Conservation (phyloP, 2,888 invertebrate species). For the Chloromyia formosa region DNA sequence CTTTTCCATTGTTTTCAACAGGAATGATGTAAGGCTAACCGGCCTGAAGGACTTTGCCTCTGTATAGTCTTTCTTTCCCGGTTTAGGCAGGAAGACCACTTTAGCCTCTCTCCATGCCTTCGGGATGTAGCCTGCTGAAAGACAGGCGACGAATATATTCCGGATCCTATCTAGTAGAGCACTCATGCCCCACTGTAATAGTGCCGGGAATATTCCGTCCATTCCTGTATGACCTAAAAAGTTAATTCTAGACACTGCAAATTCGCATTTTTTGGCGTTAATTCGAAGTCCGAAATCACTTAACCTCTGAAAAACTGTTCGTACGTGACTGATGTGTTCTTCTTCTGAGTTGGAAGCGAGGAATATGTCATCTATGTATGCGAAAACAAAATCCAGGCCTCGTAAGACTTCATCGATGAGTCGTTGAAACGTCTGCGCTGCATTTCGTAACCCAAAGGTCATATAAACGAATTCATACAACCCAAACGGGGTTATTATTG, state of each 20-base stretch:
- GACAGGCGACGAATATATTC: no score
- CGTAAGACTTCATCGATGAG: constrained; percentile 54
- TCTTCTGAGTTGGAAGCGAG: constrained; percentile 50
- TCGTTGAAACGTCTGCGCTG: constrained; percentile 56
- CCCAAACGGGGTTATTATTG: constrained; percentile 56
- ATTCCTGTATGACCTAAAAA: constrained; percentile 40
- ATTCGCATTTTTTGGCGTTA: constrained; percentile 49
- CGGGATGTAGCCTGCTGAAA: no score
- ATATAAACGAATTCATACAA: constrained; percentile 55
- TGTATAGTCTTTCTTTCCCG: no score
- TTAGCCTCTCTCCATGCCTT: no score
- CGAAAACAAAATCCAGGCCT: constrained; percentile 48
- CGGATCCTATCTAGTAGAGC: no score
- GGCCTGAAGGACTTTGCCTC: no score
- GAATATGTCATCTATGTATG: constrained; percentile 54
- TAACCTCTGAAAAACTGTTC: constrained; percentile 48
- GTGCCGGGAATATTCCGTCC: no score
- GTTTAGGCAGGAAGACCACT: no score
- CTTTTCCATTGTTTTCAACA: no score
- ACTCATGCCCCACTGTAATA: no score
- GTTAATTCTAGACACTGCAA: constrained; percentile 9
- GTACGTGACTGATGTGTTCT: constrained; percentile 50
- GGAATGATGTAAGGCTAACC: no score
- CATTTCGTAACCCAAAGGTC: constrained; percentile 57
- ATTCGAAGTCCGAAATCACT: constrained; percentile 50